Base-by-base conservation (phyloP, 2,797 vertebrate species). In the Acipenser ruthenus region DNA sequence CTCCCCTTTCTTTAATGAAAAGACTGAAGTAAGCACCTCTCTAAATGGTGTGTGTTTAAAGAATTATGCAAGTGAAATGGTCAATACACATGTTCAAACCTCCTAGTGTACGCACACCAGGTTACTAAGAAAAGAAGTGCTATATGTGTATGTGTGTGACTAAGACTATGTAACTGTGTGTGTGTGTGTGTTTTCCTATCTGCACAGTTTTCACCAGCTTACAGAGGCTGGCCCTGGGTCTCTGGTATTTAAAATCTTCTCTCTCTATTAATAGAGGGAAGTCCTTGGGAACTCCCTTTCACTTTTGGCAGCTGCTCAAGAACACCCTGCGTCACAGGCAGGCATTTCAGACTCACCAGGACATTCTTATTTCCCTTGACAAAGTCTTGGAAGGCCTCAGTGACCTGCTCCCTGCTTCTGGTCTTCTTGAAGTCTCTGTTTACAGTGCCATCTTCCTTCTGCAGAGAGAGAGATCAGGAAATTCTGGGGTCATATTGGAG, bases 391-490 rank as follows among this genome's bases (percentile, higher is more conserved):
- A 99, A 99, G 66, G 95, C 93, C 63, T 85, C 83, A 0, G 73
- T 91, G 56, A 99, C 90, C 84, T 99, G 94, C 51, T 94, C 94
- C 75, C 89, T 90, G 60, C 92, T 96, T 78, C 89, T 94, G 2
- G 96, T 99, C 84, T 96, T 98, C 86, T 99, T 99, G 80, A 99
- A 99, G 77, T 99, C 96, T 68, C 94, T 89, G 85, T 97, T 97
- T 74, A 99, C 95, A 0, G 93, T 94, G 73, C 96, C 96, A 0
- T 99, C 96, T 83, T 99, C 96, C 50, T 95, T 98, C 96, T 99
- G 71, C 11, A 78, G n/a, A 18, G 48, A 62, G 37, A 65, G 49
- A 65, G 63, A 59, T 68, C 1, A 8, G 66, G 65, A 69, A 1
- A 12, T 8, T 8, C 60, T 7, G 18, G 1, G 23, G 18, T n/a